Base-by-base conservation (phyloP, 2,888 invertebrate genomes). In the Melinaea menophilus region DNA sequence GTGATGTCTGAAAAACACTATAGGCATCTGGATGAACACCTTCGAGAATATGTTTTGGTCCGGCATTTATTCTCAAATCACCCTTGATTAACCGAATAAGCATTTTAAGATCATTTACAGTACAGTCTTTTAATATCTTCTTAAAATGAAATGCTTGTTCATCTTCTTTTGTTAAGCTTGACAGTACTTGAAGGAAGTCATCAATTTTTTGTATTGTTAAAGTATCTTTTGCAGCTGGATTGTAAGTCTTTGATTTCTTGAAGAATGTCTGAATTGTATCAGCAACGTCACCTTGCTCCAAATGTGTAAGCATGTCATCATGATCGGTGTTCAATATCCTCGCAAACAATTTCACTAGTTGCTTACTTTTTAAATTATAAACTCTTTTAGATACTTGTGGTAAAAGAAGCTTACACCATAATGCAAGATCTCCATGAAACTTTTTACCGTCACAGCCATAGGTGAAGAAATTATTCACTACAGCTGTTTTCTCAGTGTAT, bases 331-430 rank as follows among this genome's bases (percentile, higher is more conserved):
- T 85, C 71, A 98, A 95, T 65, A 98, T 93, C 84, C 93, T 93
- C 56, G 97, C 94, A 80, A 97, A 98, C 55, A 98, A 84, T 85
- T 98, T 98, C 0, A 97, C 90, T 61, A 99, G 90, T 78, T 98
- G 97, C 81, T 97, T 98, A 79, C 95, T 97, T 88, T 97, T 97
- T 58, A 99, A 88, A 88, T 98, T 98, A 80, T 98, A 99, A 45
- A 98, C 94, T 66, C 96, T 91, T 81, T 97, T 97, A 12, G 94
- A 92, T 35, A 95, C 95, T 56, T 94, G 95, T 0, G 98, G 98
- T 59, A 98, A 86, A 33, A 98, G 84, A 70, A 98, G 84, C 75
- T 95, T 95, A 79, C 97, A 93, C 96, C 97, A 95, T 55, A 97
- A 86, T 55, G 93, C 89, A 37, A 95, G 80, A 81, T 98, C 95